Evolutionary conservation across 2,888 invertebrate genomes (phyloP), one percentile per base, ranked within the genome.

Genomic region (Apotomis betuletana): DNA sequence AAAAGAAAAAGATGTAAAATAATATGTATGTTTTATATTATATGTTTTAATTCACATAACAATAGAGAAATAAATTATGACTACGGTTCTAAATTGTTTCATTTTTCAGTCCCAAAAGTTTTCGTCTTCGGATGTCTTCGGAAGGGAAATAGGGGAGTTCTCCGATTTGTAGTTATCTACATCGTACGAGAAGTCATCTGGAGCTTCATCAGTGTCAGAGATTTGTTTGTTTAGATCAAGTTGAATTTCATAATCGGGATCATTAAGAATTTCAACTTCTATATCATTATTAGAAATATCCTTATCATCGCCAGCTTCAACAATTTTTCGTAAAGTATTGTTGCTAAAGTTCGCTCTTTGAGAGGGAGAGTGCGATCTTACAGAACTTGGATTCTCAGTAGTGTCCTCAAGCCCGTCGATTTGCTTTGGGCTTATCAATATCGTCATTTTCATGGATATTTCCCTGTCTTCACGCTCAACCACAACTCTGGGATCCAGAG

Each of bases 21-120:
- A 77, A 76, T 75, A 80, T 80, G 81, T 86, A 86, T 87, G 83
- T 89, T 88, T 87, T 90, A 85, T 89, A 87, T 64, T 67, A 69
- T 81, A 84, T 81, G 81, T 87, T 89, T 87, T 85, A 84, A 87
- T 88, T 88, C 84, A 85, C 81, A 79, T 83, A 83, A 85, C 78
- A 80, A 84, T 83, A 85, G 77, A 80, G 78, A 85, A 89, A 89
- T 90, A 90, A 90, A 90, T 88, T 86, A 90, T 88, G 85, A 87
- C 83, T 85, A 74, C 36, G 85, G 85, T 87, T 89, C 76, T 72
- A 75, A 64, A 74, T 59, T 77, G 79, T 85, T 86, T 84, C 46
- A 77, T 84, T 83, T 74, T 54, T 41, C 77, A 77, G n/a, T 88
- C 87, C 92, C 92, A 92, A 81, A 89, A 89, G 76, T 86, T 84